Percentiles rank a stretch among this genome's conserved stretches.
These are phyloP conservation scores for Sericinus montela DNA, from an alignment of 2,888 invertebrate species.

Conservation along the genomic window DNA sequence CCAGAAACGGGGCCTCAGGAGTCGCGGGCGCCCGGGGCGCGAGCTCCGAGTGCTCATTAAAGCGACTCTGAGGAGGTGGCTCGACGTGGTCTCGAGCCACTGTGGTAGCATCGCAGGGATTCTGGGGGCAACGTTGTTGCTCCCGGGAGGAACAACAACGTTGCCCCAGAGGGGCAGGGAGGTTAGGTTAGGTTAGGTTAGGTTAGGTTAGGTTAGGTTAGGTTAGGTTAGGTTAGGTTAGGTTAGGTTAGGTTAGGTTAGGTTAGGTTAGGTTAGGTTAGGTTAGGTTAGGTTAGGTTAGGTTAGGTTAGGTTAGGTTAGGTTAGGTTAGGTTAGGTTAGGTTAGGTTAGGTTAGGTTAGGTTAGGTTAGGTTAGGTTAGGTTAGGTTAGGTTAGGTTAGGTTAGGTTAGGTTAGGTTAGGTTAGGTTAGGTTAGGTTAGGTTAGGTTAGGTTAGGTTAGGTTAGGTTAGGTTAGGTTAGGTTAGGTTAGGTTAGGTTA, in stretches of 20 bases:
- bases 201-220: constrained; percentile 11
- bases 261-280: constrained; percentile 20
- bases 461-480: constrained; percentile 21
- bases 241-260: constrained; percentile 19
- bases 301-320: constrained; percentile 16
- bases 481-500: constrained; percentile 23
- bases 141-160: too few relatives aligned
- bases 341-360: background rate
- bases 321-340: background rate
- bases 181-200: constrained; percentile 17
- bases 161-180: too few relatives aligned
- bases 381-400: background rate
- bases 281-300: constrained; percentile 22
- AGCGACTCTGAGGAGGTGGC: too few relatives aligned
- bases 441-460: constrained; percentile 21
- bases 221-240: background rate
- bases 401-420: background rate
- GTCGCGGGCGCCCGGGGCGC: too few relatives aligned
- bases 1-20: too few relatives aligned
- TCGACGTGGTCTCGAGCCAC: too few relatives aligned
- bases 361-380: background rate
- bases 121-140: too few relatives aligned
- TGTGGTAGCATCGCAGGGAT: too few relatives aligned
- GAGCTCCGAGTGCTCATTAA: too few relatives aligned
- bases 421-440: background rate